Base-by-base conservation (phyloP, 2,888 invertebrate genomes). In the Caenorhabditis parvicauda region DNA sequence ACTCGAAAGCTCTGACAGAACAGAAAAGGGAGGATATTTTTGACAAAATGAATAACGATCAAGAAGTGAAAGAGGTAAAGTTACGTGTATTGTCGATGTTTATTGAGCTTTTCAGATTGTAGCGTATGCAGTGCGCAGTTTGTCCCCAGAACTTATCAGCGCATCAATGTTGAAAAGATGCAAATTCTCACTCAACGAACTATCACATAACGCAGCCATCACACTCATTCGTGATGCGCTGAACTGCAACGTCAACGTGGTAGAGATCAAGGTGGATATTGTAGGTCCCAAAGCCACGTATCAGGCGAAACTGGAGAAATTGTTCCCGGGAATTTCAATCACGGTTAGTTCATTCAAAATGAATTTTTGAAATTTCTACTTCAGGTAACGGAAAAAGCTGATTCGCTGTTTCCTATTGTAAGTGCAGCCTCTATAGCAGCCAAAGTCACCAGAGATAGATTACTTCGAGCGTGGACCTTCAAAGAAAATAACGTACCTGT, bases 341-440 rank as follows among this genome's bases (percentile, higher is more conserved):
- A 59, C 63, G n/a, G 68, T 68, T 24, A 44, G 47, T 21, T n/a
- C 12, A n/a, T 47, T 47, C 21, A 38, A 38, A 35, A 5, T 35
- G n/a, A n/a, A n/a, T n/a, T n/a, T n/a, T 38, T 32, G 5, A 37
- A 14, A 14, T 47, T 14, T 39, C 38, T 5, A 6, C 19, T 28
- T 22, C 91, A 89, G 44, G 91, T 98, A 0, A 90, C 93, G 0
- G 95, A 95, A 81, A 98, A 98, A 81, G 98, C 98, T 76, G 98
- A 98, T 84, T 89, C 95, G 0, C 88, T 90, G 0, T 99, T 90
- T 83, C 91, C 95, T 0, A 90, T 95, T 77, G 98, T 99, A 21
- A 92, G 95, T 56, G 96, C 95, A 1, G 96, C 98, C 14, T 96
- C 96, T 88, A 96, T 99, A 74, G 95, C 92, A 78, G 94, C 94